phyloP scores from a whole-genome alignment of 2,888 invertebrate species.

The Ormyrus pomaceus region DNA sequence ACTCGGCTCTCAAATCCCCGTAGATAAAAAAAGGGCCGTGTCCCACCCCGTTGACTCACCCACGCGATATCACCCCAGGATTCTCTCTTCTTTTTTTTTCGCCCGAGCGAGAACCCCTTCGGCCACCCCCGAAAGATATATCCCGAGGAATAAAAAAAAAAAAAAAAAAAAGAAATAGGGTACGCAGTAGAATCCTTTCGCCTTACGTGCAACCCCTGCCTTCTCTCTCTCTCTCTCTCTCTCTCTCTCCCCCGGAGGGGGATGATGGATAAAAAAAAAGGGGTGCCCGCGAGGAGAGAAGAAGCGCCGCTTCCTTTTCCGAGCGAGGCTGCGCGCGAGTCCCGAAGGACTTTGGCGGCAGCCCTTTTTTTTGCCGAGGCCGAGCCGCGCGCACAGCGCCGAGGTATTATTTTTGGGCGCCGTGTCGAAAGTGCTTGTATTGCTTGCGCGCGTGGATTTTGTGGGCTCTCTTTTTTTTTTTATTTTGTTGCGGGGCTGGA shows the following conservation, averaged over 20 bases:
- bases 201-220: slow-evolving; percentile 1
- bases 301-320: neutral
- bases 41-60: slow-evolving; percentile 48
- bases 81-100: slow-evolving; percentile 25
- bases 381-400: too few relatives aligned
- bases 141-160: slow-evolving; percentile 13
- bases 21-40: slow-evolving; percentile 46
- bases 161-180: slow-evolving; percentile 26
- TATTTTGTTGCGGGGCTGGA: too few relatives aligned
- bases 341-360: slow-evolving; percentile 8
- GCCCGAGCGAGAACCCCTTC: slow-evolving; percentile 6
- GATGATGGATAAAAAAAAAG: slow-evolving; percentile 32
- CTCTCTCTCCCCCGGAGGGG: neutral
- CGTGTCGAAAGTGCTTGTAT: too few relatives aligned
- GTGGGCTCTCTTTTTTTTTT: neutral
- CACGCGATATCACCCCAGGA: slow-evolving; percentile 45
- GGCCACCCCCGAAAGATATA: slow-evolving; percentile 3
- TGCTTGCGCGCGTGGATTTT: too few relatives aligned
- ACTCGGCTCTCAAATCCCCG: slow-evolving; percentile 42
- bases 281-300: slow-evolving; percentile 19
- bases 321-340: neutral
- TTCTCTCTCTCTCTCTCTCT: neutral
- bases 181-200: slow-evolving; percentile 54
- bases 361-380: too few relatives aligned
- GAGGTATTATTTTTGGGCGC: too few relatives aligned